Percentiles rank a stretch among this genome's conserved stretches.
These are phyloP conservation scores for Sebastes oblongus DNA, from an alignment of 2,797 vertebrate genomes.

Conservation along the genomic window DNA sequence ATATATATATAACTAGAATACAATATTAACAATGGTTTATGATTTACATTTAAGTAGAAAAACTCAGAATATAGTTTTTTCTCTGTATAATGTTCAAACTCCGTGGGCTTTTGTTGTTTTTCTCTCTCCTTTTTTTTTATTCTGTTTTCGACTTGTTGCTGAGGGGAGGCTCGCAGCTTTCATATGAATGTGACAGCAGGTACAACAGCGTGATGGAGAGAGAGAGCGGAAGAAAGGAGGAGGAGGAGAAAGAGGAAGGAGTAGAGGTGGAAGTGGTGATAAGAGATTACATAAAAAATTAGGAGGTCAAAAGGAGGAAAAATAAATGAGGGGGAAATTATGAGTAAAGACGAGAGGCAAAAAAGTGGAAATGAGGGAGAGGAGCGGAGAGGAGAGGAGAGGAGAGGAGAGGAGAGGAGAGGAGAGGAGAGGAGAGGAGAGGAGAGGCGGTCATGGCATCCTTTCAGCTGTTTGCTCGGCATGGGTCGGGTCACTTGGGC, in stretches of 20 bases:
- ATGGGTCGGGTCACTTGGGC: constrained; percentile 66
- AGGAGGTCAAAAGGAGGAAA: neutral
- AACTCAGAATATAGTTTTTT: neutral
- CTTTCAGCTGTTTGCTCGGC: constrained; percentile 72
- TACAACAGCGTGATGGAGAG: constrained; percentile 7
- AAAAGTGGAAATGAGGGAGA: no score
- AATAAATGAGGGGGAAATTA: neutral
- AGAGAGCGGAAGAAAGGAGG: neutral
- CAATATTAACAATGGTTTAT: neutral
- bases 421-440: neutral
- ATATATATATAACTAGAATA: no score
- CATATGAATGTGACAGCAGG: constrained; percentile 23
- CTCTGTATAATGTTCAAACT: neutral
- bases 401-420: constrained; percentile 11
- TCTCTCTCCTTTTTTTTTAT: neutral
- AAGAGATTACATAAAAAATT: no score
- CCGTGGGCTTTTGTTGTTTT: neutral
- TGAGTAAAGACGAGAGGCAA: neutral
- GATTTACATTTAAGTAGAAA: no score
- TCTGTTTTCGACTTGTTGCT: constrained; percentile 20
- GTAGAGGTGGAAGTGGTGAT: neutral
- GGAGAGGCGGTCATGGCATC: constrained; percentile 55
- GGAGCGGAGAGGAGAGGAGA: no score
- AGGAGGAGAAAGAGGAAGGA: neutral
- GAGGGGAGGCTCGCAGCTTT: constrained; percentile 6